phyloP scores from a whole-genome alignment of 1,140 invertebrate species.

The Plectus sambesii region DNA sequence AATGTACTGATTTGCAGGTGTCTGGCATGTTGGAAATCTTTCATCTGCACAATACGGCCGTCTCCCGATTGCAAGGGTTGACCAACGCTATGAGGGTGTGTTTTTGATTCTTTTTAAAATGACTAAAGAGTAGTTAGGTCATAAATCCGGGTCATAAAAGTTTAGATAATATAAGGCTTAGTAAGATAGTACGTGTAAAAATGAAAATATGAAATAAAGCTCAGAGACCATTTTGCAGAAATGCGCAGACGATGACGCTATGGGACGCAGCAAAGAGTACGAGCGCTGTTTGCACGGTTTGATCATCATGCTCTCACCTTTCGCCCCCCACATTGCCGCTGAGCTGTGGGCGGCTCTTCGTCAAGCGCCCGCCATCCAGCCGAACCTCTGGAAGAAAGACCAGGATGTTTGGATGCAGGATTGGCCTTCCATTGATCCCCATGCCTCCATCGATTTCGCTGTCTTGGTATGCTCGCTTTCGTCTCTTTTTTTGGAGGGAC shows the following conservation, averaged over 20 bases:
- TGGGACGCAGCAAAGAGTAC: conserved; percentile 22
- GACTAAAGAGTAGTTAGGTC: too few relatives aligned
- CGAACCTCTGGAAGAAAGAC: conserved; percentile 14
- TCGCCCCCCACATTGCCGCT: conserved; percentile 33
- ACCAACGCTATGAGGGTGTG: conserved; percentile 33
- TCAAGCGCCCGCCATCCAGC: not conserved
- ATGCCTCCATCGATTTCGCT: conserved; percentile 31
- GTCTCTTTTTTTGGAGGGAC: too few relatives aligned
- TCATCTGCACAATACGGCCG: conserved; percentile 36
- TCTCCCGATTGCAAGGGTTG: conserved; percentile 30
- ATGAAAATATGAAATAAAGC: not conserved
- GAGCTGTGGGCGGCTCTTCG: conserved; percentile 31
- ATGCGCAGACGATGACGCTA: conserved; percentile 31
- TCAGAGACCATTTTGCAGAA: not conserved
- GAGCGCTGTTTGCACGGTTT: conserved; percentile 37
- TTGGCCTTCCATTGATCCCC: conserved; percentile 33
- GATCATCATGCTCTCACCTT: conserved; percentile 36
- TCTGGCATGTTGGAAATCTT: conserved; percentile 31
- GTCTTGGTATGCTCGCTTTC: conserved; percentile 28
- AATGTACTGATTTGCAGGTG: conserved; percentile 10
- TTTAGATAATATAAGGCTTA: too few relatives aligned
- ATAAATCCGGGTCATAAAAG: too few relatives aligned
- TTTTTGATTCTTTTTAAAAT: not conserved
- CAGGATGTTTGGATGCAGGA: conserved; percentile 16
- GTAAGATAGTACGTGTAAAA: not conserved